A percentile compares a stretch with the other conserved stretches of the same genome.
These are phyloP conservation scores for Heliconius hermathena DNA, from an alignment of 1,140 invertebrate species.

Conservation along the genomic window DNA sequence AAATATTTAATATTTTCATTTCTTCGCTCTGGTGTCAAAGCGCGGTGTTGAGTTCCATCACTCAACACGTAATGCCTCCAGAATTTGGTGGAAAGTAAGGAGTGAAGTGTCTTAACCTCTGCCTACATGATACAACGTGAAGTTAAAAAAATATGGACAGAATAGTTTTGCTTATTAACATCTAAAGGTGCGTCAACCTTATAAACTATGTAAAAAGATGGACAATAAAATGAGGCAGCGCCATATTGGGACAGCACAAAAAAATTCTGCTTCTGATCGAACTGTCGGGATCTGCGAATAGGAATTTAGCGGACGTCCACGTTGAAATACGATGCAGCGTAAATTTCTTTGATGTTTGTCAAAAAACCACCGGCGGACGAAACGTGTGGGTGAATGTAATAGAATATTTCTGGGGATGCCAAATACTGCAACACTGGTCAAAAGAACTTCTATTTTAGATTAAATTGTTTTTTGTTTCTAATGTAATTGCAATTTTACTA, in stretches of 20 bases:
- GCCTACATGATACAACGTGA: too few relatives aligned
- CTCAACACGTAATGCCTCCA: too few relatives aligned
- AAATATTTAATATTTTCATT: too few relatives aligned
- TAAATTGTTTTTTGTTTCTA: not conserved
- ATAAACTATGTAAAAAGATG: not conserved
- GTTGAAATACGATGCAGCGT: conserved; percentile 17
- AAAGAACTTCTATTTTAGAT: conserved; percentile 3
- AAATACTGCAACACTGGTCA: conserved; percentile 5
- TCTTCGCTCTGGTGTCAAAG: too few relatives aligned
- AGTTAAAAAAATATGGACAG: too few relatives aligned
- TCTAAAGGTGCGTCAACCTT: not conserved
- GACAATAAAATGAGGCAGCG: not conserved
- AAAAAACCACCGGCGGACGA: conserved; percentile 15
- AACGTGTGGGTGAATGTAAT: conserved; percentile 11
- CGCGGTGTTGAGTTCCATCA: too few relatives aligned
- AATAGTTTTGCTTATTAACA: not conserved
- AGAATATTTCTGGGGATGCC: conserved; percentile 8
- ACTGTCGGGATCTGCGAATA: conserved; percentile 9
- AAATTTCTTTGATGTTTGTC: conserved; percentile 29
- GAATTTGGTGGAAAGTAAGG: too few relatives aligned
- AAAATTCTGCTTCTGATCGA: conserved; percentile 17
- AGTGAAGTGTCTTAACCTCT: too few relatives aligned
- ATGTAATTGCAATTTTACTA: not conserved
- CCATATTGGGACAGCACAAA: not conserved
- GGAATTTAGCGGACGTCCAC: conserved; percentile 22